Evolutionary conservation across 2,113 vertebrate genomes (phyloP), one percentile per base, ranked within the genome.

Genomic region (Solea solea): DNA sequence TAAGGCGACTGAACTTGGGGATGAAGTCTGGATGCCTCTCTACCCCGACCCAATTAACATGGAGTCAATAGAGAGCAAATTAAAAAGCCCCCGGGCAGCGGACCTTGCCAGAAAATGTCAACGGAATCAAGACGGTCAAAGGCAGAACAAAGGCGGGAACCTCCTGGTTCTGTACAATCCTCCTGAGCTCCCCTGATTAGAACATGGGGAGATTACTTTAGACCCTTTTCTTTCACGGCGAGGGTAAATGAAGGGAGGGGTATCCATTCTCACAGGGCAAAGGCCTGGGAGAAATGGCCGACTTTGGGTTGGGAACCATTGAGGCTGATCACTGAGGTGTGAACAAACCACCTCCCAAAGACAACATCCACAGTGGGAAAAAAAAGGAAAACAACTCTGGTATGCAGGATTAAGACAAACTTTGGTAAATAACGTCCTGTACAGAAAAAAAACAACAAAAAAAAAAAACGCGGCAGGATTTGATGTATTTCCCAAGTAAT

Each of bases 61-160:
- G 21, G 70, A 94, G 91, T 94, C 93, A 93, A 93, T 93, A 85
- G 92, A 86, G 83, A 93, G 84, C 90, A 90, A 94, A 94, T 93
- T 91, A 93, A 93, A 93, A 93, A 91, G 84, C 87, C 89, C 88
- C 74, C 39, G 72, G 90, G 91, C 78, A 83, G 81, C 48, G 63
- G 84, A 85, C 76, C 83, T 69, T 62, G 81, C 85, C 85, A 92
- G 85, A 88, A 86, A 86, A 87, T 71, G 86, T 83, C 83, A 87
- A 82, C 52, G 39, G 71, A 90, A 92, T 92, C 78, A 86, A 90
- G 89, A 86, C 64, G 53, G 88, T 86, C 80, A 91, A 91, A 86
- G 81, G 80, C 58, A 9, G 65, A 81, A 93, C 92, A 93, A 94
- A 93, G 82, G 81, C 82, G 59, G 44, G 55, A 72, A 75, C 74